Evolutionary conservation across 2,888 invertebrate species (phyloP).

Genomic region (Eristalis pertinax): DNA sequence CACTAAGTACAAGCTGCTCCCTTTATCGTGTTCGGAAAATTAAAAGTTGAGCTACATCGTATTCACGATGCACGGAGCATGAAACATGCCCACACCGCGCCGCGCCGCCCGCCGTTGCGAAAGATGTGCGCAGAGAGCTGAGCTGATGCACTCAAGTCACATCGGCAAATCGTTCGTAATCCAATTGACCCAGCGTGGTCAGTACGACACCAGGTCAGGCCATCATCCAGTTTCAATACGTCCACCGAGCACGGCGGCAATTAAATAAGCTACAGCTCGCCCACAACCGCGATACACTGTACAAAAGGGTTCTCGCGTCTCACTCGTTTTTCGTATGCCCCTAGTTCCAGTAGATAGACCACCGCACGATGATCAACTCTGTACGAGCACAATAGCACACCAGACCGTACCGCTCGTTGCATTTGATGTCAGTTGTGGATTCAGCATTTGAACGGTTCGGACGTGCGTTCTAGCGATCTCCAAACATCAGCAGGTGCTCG

Average conservation of each 20-base stretch:
- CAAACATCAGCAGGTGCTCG: conserved; percentile 36
- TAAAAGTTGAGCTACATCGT: conserved; percentile 61
- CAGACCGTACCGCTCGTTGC: conserved; percentile 17
- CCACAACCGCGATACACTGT: conserved; percentile 33
- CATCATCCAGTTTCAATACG: conserved; percentile 23
- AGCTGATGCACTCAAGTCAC: not conserved
- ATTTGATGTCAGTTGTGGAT: conserved; percentile 49
- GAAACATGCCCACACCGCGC: not conserved
- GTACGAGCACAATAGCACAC: conserved; percentile 20
- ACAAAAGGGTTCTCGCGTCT: conserved; percentile 50
- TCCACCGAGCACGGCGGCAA: conserved; percentile 11
- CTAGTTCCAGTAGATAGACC: conserved; percentile 65
- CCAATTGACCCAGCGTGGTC: conserved; percentile 43
- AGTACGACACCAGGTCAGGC: conserved; percentile 48
- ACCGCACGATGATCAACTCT: conserved; percentile 26
- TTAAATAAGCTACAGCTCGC: conserved; percentile 18
- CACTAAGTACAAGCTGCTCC: conserved; percentile 33
- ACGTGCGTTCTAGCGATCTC: conserved; percentile 15
- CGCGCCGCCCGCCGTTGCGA: not conserved
- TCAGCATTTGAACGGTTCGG: conserved; percentile 54
- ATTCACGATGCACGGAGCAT: conserved; percentile 14
- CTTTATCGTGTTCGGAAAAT: conserved; percentile 48
- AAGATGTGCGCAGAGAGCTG: conserved; percentile 16
- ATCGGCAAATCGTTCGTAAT: conserved; percentile 21
- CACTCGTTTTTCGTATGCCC: conserved; percentile 23